phyloP scores from a whole-genome alignment of 2,113 vertebrate genomes.

The Vanacampus margaritifer region DNA sequence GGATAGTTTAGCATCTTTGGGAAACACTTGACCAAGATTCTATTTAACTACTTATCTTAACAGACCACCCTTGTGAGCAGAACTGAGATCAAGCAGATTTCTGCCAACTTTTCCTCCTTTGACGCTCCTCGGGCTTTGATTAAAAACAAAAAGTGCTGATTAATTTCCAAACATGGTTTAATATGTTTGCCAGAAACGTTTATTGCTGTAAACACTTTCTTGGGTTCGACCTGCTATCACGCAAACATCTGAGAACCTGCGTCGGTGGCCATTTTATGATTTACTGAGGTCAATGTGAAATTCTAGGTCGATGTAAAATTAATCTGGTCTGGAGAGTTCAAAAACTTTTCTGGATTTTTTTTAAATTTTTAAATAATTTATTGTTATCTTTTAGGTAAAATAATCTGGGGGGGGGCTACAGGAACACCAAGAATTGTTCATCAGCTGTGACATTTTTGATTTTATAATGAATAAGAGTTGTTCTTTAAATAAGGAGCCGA shows the following conservation, averaged over 20 bases:
- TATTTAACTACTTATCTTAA: not conserved
- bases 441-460: no score
- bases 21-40: not conserved
- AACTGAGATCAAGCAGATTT: not conserved
- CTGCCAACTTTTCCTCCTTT: not conserved
- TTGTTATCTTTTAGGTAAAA: no score
- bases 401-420: no score
- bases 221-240: not conserved
- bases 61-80: not conserved
- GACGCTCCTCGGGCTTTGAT: not conserved
- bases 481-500: no score
- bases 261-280: conserved; percentile 3
- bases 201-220: conserved; percentile 19
- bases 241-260: conserved; percentile 13
- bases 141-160: not conserved
- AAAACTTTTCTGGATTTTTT: no score
- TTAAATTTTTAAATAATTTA: no score
- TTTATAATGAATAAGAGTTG: no score
- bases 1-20: not conserved
- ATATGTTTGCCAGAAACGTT: conserved; percentile 22
- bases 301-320: conserved; percentile 8
- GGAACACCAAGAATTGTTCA: no score
- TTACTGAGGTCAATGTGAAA: conserved; percentile 1
- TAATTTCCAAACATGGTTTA: not conserved
- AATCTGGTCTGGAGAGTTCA: conserved; percentile 7